Base-by-base conservation (phyloP, 2,888 invertebrate genomes). In the Brenthis hecate region DNA sequence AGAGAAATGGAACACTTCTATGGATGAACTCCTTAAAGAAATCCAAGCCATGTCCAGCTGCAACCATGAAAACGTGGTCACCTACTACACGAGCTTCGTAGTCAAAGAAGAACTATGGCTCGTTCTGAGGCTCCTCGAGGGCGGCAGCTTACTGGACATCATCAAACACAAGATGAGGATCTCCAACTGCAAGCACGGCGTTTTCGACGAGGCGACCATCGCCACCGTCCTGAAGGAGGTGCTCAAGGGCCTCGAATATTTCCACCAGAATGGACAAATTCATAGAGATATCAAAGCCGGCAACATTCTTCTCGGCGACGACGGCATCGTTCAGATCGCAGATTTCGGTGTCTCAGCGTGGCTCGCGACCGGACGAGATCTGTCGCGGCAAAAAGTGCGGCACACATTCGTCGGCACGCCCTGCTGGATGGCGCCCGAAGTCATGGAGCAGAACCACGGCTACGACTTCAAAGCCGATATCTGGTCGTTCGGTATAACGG, bases 361-460 rank as follows among this genome's bases (percentile, higher is more conserved):
- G 99, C 91, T 99, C 74, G 99, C 99, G 14, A 99, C 99, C 0
- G 99, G 99, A 0, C 95, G 99, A 56, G 99, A 99, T 88, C 92
- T 99, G 72, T 98, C 98, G 56, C 94, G 99, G 47, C 99, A 99
- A 88, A 98, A 98, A 90, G 98, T 99, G 65, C 94, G 99, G 16
- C 99, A 99, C 89, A 99, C 99, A 0, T 99, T 99, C 91, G 99
- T 99, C 6, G 99, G 99, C 61, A 99, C 99, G 13, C 99, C 99
- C 0, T 99, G 99, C 87, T 99, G 99, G 99, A 99, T 99, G 99
- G 99, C 99, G 14, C 99, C 99, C 8, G 99, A 99, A 93, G 99
- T 99, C 74, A 99, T 99, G 99, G 98, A 99, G 88, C 98, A 97
- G 94, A 98, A 98, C 89, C 98, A 98, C 86, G 99, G 99, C 6